Evolutionary conservation across 2,797 vertebrate genomes (phyloP).

Genomic region (Thamnophis elegans): DNA sequence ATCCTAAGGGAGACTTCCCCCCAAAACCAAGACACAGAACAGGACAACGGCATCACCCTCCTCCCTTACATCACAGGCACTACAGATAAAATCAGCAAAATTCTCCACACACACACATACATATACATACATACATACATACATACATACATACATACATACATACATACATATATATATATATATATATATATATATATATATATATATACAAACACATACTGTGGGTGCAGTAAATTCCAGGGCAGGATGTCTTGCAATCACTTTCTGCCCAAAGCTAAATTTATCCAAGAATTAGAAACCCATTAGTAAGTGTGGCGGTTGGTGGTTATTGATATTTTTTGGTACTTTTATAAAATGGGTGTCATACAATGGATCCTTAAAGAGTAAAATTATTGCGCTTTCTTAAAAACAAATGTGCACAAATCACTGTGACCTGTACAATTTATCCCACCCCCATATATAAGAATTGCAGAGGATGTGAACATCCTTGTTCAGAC

Average conservation of each 20-base stretch:
- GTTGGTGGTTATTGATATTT: constrained; percentile 25
- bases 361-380: background rate
- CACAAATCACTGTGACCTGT: background rate
- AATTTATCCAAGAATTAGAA: constrained; percentile 67
- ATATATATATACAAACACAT: too few relatives aligned
- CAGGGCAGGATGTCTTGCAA: constrained; percentile 48
- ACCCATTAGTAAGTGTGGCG: constrained; percentile 60
- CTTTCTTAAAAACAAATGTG: background rate
- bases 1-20: too few relatives aligned
- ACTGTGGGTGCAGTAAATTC: constrained; percentile 65
- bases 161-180: too few relatives aligned
- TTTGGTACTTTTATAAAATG: background rate
- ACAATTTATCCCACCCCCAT: background rate
- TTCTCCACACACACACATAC: too few relatives aligned
- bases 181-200: too few relatives aligned
- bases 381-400: background rate
- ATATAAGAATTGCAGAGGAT: background rate
- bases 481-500: background rate
- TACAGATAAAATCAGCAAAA: too few relatives aligned
- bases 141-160: too few relatives aligned
- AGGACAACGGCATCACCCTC: too few relatives aligned
- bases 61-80: too few relatives aligned
- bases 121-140: too few relatives aligned
- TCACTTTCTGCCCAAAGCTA: constrained; percentile 60
- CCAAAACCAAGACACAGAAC: too few relatives aligned